Percentiles rank a stretch among this genome's conserved stretches.
phyloP scores from a whole-genome alignment of 1,140 invertebrate species.

The Chionoecetes opilio region DNA sequence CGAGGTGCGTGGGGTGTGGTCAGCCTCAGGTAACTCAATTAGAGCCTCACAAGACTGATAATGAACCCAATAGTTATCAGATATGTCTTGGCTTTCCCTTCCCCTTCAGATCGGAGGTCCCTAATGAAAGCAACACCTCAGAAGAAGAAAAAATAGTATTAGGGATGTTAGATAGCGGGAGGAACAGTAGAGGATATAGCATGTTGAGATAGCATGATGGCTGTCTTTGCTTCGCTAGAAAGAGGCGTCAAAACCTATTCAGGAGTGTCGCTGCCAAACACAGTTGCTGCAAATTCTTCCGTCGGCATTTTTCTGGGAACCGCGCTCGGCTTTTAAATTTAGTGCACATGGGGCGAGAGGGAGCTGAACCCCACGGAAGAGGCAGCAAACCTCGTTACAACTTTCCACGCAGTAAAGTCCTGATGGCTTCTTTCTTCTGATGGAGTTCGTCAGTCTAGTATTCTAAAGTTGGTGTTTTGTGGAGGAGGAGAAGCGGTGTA shows the following conservation, averaged over 20 bases:
- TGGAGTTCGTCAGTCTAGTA: conserved; percentile 8
- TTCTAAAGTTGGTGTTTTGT: not conserved
- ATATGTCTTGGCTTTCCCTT: not conserved
- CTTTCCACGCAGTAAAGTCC: conserved; percentile 27
- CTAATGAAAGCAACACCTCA: not conserved
- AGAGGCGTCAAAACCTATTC: not conserved
- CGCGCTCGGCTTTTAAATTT: not conserved
- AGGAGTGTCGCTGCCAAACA: not conserved
- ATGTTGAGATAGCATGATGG: not conserved
- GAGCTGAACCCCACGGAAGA: not conserved
- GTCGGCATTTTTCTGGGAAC: not conserved
- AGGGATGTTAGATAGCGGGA: not conserved
- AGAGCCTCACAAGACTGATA: not conserved
- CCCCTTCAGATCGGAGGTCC: not conserved
- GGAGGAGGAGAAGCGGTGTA: not conserved
- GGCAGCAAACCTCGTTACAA: conserved; percentile 28
- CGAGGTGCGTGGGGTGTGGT: not conserved
- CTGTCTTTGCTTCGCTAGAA: not conserved
- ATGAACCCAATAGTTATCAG: not conserved
- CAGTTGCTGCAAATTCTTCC: not conserved
- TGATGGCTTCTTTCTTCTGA: conserved; percentile 28
- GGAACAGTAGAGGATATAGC: not conserved
- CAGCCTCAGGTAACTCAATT: not conserved
- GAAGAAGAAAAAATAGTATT: not conserved
- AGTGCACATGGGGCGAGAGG: conserved; percentile 6